Conservation (phyloP, 2,797 vertebrate genomes). For the Paedocypris micromegethes region DNA sequence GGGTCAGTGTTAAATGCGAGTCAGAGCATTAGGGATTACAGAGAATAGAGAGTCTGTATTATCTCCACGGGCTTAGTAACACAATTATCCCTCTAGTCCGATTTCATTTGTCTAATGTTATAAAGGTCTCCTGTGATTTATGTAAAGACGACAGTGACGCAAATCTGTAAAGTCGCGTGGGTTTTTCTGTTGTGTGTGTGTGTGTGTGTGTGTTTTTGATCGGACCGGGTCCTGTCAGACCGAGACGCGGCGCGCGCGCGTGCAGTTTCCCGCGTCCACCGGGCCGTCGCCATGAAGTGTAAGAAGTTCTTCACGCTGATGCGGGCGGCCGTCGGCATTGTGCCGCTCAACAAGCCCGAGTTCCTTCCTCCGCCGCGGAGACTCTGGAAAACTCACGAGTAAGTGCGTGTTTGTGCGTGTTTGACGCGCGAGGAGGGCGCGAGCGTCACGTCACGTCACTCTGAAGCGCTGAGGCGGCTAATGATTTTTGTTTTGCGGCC, state of each 20-base stretch:
- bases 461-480: too few relatives aligned
- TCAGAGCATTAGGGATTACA: slow-evolving; percentile 67
- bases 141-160: slow-evolving; percentile 67
- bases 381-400: slow-evolving; percentile 80
- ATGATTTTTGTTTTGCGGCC: too few relatives aligned
- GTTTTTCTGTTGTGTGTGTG: background rate
- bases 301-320: slow-evolving; percentile 87
- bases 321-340: slow-evolving; percentile 82
- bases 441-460: too few relatives aligned
- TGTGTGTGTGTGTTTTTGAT: too few relatives aligned
- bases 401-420: slow-evolving; percentile 58
- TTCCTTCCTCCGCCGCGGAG: slow-evolving; percentile 80
- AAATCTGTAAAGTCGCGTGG: slow-evolving; percentile 44
- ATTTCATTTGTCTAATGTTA: slow-evolving; percentile 76
- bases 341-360: slow-evolving; percentile 86
- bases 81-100: slow-evolving; percentile 67
- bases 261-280: background rate
- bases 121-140: slow-evolving; percentile 68
- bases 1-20: slow-evolving; percentile 26
- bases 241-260: background rate
- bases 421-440: background rate
- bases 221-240: too few relatives aligned
- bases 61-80: slow-evolving; percentile 74
- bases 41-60: slow-evolving; percentile 65
- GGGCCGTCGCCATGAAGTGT: slow-evolving; percentile 74